A percentile compares a stretch with the other conserved stretches of the same genome.
Evolutionary conservation across 2,888 invertebrate species (phyloP).

Genomic region (Geotrupes spiniger): DNA sequence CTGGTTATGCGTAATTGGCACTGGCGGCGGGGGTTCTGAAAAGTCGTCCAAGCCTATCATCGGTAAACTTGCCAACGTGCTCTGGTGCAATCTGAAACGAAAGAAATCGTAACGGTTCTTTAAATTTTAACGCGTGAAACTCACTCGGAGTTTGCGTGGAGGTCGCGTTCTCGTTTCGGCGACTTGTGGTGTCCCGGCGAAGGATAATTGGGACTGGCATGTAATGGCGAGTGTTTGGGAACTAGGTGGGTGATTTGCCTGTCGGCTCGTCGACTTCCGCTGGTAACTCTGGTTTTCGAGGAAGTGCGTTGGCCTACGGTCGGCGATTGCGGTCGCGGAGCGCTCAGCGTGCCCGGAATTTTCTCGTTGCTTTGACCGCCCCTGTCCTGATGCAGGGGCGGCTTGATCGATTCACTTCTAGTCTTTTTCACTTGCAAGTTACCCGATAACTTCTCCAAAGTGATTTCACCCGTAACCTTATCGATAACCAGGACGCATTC

Average conservation of each 20-base stretch:
- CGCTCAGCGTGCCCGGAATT: conserved; percentile 5
- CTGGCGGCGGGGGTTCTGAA: conserved; percentile 38
- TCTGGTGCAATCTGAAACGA: conserved; percentile 61
- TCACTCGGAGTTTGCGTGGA: conserved; percentile 8
- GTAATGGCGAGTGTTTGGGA: conserved; percentile 59
- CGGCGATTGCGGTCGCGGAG: conserved; percentile 38
- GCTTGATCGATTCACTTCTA: conserved; percentile 57
- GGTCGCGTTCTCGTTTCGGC: conserved; percentile 44
- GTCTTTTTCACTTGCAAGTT: conserved; percentile 94
- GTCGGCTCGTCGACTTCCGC: conserved; percentile 43
- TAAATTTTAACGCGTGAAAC: background rate
- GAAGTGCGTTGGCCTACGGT: conserved; percentile 46
- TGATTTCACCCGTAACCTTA: conserved; percentile 88
- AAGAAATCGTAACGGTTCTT: background rate
- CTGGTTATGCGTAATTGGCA: conserved; percentile 14
- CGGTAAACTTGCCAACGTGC: conserved; percentile 67
- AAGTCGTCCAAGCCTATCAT: conserved; percentile 71
- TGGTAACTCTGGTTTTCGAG: conserved; percentile 47
- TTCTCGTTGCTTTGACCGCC: conserved; percentile 2
- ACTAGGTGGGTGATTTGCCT: conserved; percentile 51
- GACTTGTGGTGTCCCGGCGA: conserved; percentile 44
- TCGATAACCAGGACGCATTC: conserved; percentile 96
- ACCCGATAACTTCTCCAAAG: conserved; percentile 85
- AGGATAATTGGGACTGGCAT: conserved; percentile 55
- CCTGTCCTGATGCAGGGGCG: conserved; percentile 38